Evolutionary conservation across 1,140 invertebrate genomes (phyloP), one percentile per base, ranked within the genome.

Genomic region (Trypoxylus dichotomus): DNA sequence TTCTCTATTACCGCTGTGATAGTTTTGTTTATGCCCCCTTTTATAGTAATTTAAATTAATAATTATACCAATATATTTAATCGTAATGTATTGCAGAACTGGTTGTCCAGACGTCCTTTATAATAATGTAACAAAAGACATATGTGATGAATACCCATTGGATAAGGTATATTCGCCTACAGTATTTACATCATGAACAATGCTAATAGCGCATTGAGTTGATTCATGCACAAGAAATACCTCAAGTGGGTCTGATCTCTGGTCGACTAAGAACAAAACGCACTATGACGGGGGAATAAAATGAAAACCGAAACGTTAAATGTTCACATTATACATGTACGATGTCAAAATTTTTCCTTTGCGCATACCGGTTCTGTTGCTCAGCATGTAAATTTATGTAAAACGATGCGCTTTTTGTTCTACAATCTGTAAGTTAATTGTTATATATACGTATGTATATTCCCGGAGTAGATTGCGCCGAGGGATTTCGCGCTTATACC

Each of bases 331-430:
- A 68, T 83, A 78, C 81, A 80, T 81, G 79, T 81, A 79, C 79
- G 80, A 81, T 81, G 81, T 83, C 81, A 81, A 83, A 82, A 81
- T 82, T 79, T 81, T 81, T 79, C 80, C 79, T 79, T 27, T n/a
- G 47, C 21, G 78, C 78, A 77, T 77, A 81, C 81, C 80, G 79
- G 79, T 81, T 83, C 47, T 76, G 73, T 72, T 78, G 81, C 82
- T 82, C 79, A 74, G 58, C 78, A 83, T 83, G 82, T 80, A 82
- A 83, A 83, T 83, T 83, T 83, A 83, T 83, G 82, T 82, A 83
- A 83, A 83, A 82, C 79, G 79, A 74, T 54, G 76, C 75, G 79
- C 78, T 81, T 81, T 83, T 80, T 82, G 81, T 83, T 79, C 79
- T 81, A 74, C 76, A 54, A 79, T 77, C 81, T 79, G 79, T 81